Evolutionary conservation across 2,797 vertebrate genomes (phyloP).

Genomic region (Bufotes viridis): DNA sequence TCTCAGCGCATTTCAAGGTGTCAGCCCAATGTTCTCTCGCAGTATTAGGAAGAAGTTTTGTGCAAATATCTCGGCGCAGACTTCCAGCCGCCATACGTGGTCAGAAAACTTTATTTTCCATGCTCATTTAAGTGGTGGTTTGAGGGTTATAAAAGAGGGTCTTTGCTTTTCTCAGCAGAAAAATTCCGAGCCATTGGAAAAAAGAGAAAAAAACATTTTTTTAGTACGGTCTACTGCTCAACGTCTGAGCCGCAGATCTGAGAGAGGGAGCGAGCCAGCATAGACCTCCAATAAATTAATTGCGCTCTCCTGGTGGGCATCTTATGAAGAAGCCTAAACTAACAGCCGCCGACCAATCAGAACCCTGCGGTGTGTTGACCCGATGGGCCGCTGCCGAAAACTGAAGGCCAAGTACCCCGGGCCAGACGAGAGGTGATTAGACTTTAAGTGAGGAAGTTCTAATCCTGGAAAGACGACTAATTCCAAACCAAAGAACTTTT

Average conservation of each 20-base stretch:
- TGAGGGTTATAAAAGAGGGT: conserved; percentile 55
- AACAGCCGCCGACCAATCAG: conserved; percentile 19
- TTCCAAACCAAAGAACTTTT: conserved; percentile 16
- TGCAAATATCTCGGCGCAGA: conserved; percentile 46
- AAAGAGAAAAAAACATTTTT: neutral
- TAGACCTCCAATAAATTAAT: conserved; percentile 49
- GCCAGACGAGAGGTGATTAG: conserved; percentile 14
- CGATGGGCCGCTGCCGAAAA: neutral
- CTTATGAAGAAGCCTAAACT: conserved; percentile 29
- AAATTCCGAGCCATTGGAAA: conserved; percentile 36
- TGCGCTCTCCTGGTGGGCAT: conserved; percentile 43
- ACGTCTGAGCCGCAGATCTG: conserved; percentile 48
- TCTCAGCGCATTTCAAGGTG: conserved; percentile 29
- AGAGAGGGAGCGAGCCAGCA: conserved; percentile 33
- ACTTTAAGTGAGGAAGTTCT: conserved; percentile 27
- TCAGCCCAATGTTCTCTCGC: conserved; percentile 26
- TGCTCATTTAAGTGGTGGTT: conserved; percentile 51
- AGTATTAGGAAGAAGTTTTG: conserved; percentile 18
- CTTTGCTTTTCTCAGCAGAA: conserved; percentile 61
- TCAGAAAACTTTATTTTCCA: conserved; percentile 55
- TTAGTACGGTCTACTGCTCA: conserved; percentile 23
- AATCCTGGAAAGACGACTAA: neutral
- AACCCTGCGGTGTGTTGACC: conserved; percentile 30
- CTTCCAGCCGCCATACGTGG: conserved; percentile 50
- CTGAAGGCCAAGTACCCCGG: neutral